These are phyloP conservation scores for Ophion ellenae DNA, from an alignment of 2,888 invertebrate genomes.

Conservation along the genomic window DNA sequence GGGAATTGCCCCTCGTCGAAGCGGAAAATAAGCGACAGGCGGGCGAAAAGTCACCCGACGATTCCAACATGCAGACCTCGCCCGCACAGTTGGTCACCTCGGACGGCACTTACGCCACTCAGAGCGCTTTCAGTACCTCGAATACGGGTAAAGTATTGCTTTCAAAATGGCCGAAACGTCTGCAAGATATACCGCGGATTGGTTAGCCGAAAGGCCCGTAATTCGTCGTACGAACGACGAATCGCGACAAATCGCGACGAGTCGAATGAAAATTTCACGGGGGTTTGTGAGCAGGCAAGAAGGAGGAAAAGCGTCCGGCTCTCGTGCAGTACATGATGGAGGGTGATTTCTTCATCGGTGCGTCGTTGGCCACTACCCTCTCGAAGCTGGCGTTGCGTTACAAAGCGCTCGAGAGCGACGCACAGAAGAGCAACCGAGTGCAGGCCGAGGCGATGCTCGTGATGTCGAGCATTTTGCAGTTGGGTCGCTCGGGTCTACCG, in stretches of 20 bases:
- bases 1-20: conserved; percentile 85
- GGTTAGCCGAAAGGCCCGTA: too few relatives aligned
- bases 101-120: conserved; percentile 99
- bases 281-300: conserved; percentile 82
- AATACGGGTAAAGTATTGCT: conserved; percentile 82
- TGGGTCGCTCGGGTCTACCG: conserved; percentile 88
- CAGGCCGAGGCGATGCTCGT: conserved; percentile 94
- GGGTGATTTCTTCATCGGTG: conserved; percentile 98
- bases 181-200: too few relatives aligned
- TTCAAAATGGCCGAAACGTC: background rate
- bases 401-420: conserved; percentile 75
- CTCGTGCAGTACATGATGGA: conserved; percentile 95
- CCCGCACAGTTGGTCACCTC: conserved; percentile 94
- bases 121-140: conserved; percentile 96
- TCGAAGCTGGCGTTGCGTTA: conserved; percentile 92
- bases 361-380: conserved; percentile 95
- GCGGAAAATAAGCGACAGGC: conserved; percentile 89
- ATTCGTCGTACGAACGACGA: too few relatives aligned
- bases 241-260: too few relatives aligned
- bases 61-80: conserved; percentile 72
- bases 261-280: background rate
- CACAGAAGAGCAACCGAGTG: conserved; percentile 85
- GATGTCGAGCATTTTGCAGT: conserved; percentile 93
- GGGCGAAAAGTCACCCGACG: conserved; percentile 88
- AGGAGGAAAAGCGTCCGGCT: conserved; percentile 90